Evolutionary conservation across 2,113 vertebrate species (phyloP), one percentile per base, ranked within the genome.

Genomic region (Clarias magur): DNA sequence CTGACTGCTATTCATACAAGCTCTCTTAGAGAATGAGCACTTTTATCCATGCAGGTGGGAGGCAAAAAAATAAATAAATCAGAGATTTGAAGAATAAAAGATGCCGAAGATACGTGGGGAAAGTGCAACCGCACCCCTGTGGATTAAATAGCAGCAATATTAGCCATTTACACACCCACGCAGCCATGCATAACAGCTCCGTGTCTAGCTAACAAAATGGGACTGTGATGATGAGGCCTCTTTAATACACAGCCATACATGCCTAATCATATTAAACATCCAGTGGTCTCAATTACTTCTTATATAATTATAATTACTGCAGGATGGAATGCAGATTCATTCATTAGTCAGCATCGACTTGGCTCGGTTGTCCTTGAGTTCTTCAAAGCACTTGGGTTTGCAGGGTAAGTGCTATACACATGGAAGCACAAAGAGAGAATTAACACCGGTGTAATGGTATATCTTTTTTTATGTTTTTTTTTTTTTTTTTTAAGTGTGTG

Each of bases 1-100:
- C 54, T 63, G 79, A 84, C 91, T 91, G 90, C 92, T 90, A 92
- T 93, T 91, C 92, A 93, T 84, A 19, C 38, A 11, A 10, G 19
- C 54, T 75, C 84, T 72, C 93, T 90, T 91, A 91, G 85, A 89
- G 82, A 88, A 89, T 84, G 38, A 38, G 84, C 82, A 78, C 82
- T 88, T 92, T 90, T 90, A 90, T 62, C 80, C 83, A 54, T 87
- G 86, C 90, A 80, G 67, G 85, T 88, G 87, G 62, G 65, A 89
- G 85, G 70, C 21, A 79, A 86, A 48, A 83, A 42, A 42, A 42
- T 3, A 38, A 38, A 42, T 7, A 65, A 83, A 81, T 59, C 53
- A 80, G 54, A 78, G 73, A 48, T 87, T 72, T 62, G 17, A 68
- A 48, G 30, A 75, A 54, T 57, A 67, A 86, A 68, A 86, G 17